Percentiles rank a stretch among this genome's conserved stretches.
Evolutionary conservation across 2,888 invertebrate genomes (phyloP).

Genomic region (Drosophila barbarae): DNA sequence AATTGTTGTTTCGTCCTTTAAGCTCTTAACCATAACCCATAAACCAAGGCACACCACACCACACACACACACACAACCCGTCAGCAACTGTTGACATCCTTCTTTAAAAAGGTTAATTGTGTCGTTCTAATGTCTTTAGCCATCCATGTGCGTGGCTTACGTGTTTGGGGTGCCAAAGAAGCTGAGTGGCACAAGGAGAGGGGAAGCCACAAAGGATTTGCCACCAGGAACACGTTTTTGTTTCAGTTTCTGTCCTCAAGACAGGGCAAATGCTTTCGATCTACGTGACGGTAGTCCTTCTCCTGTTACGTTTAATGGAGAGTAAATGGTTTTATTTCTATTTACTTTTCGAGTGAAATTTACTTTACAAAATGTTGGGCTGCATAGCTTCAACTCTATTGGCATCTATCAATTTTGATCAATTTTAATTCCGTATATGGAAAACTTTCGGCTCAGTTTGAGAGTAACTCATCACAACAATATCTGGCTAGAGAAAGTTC

Average conservation of each 20-base stretch:
- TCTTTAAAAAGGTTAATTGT: conserved; percentile 47
- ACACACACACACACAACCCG: conserved; percentile 10
- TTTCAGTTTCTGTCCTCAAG: conserved; percentile 35
- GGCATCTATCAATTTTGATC: conserved; percentile 12
- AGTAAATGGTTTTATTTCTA: conserved; percentile 42
- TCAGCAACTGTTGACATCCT: conserved; percentile 32
- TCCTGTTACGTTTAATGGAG: conserved; percentile 20
- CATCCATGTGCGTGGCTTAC: conserved; percentile 44
- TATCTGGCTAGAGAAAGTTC: conserved; percentile 7
- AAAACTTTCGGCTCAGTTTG: background rate
- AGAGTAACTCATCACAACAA: conserved; percentile 4
- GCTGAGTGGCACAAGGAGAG: background rate
- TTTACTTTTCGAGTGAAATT: conserved; percentile 12
- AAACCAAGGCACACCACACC: background rate
- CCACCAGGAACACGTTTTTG: conserved; percentile 41
- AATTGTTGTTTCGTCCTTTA: conserved; percentile 5
- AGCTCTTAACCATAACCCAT: conserved; percentile 1
- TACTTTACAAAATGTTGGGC: background rate
- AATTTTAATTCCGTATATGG: conserved; percentile 2
- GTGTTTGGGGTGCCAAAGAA: conserved; percentile 33
- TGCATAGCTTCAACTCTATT: conserved; percentile 1
- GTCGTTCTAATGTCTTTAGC: conserved; percentile 46
- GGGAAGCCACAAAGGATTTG: conserved; percentile 24
- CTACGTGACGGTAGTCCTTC: conserved; percentile 40
- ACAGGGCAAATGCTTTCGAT: conserved; percentile 31